Percentiles rank a stretch among this genome's conserved stretches.
These are phyloP conservation scores for Diadumene lineata DNA, from an alignment of 92 coral and sea anemone genomes.

Conservation along the genomic window DNA sequence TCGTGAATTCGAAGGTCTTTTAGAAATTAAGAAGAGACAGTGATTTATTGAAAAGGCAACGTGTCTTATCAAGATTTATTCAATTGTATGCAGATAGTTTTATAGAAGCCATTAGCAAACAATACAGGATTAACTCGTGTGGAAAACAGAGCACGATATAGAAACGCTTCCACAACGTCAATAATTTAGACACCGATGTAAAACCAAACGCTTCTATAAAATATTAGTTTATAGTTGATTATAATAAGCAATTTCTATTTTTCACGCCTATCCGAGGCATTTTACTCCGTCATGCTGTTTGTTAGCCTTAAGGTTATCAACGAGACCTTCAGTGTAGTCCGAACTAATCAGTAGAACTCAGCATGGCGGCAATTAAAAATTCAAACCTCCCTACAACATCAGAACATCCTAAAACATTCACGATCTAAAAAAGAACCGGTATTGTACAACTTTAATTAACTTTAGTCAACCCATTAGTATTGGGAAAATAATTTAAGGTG, in stretches of 20 bases:
- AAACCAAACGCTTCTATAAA: too few relatives aligned
- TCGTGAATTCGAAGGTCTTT: neutral
- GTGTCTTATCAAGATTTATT: constrained; percentile 24
- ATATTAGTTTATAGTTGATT: neutral
- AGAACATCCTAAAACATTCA: constrained; percentile 27
- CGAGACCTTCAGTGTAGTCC: constrained; percentile 75
- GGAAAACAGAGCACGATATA: too few relatives aligned
- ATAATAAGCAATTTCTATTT: constrained; percentile 12
- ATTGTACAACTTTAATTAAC: constrained; percentile 16
- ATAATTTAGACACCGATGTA: too few relatives aligned
- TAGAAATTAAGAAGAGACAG: neutral
- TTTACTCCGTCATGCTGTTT: constrained; percentile 42
- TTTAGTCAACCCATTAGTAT: neutral
- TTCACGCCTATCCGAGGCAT: constrained; percentile 29
- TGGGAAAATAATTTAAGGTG: neutral
- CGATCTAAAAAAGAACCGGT: constrained; percentile 40
- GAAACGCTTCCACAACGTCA: too few relatives aligned
- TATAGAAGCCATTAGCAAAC: constrained; percentile 67
- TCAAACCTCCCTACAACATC: constrained; percentile 68
- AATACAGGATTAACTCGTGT: constrained; percentile 24
- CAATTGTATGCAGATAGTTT: constrained; percentile 71
- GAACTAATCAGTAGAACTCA: constrained; percentile 80
- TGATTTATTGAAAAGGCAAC: constrained; percentile 51
- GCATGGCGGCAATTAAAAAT: constrained; percentile 79
- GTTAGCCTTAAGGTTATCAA: constrained; percentile 50